Base-by-base conservation (phyloP, 37 sponge, comb jelly and placozoan genomes). In the Aphrocallistes beatrix region DNA sequence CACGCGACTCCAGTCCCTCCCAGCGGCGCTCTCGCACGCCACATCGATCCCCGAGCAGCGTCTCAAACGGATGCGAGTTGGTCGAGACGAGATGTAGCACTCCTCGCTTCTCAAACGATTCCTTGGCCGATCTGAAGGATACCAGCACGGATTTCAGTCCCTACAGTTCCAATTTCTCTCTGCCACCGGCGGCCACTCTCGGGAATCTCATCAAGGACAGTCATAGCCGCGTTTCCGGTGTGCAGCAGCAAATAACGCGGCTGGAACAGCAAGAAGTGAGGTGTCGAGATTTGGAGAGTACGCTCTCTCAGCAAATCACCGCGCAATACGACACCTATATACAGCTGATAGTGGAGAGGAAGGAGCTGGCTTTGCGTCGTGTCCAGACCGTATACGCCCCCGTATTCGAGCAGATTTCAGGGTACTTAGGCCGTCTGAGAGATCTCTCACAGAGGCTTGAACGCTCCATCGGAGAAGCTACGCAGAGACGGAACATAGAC, bases 1-100 rank as follows among this genome's bases (percentile, higher is more conserved):
- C 75, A 3, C 75, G 75, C n/a, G 75, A 60, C 25, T 60, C 75
- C 34, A 60, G 75, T 28, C 75, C 75, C 75, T 60, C 75, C n/a
- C 75, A 19, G 3, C 75, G 21, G 6, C 8, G 75, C 3, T 3
- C 75, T 6, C 75, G 75, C 21, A 60, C 21, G 32, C 75, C 75
- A 3, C 75, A 60, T 30, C 75, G 75, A 32, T 25, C 75, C 34
- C 75, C 8, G 6, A 60, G 75, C 21, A 30, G 75, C 75, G 10
- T 30, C 75, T 60, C 75, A 19, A 19, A 60, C 3, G 34, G n/a
- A 6, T n/a, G n/a, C n/a, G 75, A 60, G n/a, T 25, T 13, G 8
- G 34, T 3, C 10, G 75, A 60, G 34, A 60, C 28, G 6, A 19
- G 75, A 32, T 60, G 75, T 60, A 60, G 75, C 34, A 60, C 75